Conservation (phyloP, 2,888 invertebrate species). For the Hydraecia micacea region DNA sequence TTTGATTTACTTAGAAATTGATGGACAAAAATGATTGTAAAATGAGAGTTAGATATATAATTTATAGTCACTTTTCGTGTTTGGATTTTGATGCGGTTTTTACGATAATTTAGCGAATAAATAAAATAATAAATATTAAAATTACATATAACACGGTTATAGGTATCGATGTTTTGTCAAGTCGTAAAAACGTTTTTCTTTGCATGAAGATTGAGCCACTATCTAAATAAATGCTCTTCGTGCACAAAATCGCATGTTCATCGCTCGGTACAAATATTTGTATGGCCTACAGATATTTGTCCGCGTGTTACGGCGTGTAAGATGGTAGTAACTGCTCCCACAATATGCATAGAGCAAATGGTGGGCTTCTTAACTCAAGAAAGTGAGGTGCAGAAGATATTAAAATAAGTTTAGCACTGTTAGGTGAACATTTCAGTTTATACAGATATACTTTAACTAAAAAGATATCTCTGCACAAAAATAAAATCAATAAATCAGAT, state of each 20-base stretch:
- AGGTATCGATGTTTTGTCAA: background rate
- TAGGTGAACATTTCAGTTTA: background rate
- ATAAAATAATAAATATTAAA: background rate
- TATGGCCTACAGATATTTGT: conserved; percentile 38
- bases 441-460: background rate
- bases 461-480: background rate
- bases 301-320: conserved; percentile 14
- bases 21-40: background rate
- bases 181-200: background rate
- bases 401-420: background rate
- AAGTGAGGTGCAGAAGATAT: too few species aligned
- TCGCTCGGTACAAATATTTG: conserved; percentile 30
- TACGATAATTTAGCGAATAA: background rate
- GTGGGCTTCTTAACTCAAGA: background rate
- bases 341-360: conserved; percentile 20
- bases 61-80: background rate
- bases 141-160: background rate
- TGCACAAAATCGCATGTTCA: background rate
- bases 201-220: background rate
- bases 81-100: background rate
- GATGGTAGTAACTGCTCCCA: conserved; percentile 37
- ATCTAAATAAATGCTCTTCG: background rate
- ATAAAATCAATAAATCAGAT: background rate
- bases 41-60: background rate
- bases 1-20: background rate